Evolutionary conservation across 35 echinoderm and acorn worm species (phyloP).

Genomic region (Amphiura filiformis): DNA sequence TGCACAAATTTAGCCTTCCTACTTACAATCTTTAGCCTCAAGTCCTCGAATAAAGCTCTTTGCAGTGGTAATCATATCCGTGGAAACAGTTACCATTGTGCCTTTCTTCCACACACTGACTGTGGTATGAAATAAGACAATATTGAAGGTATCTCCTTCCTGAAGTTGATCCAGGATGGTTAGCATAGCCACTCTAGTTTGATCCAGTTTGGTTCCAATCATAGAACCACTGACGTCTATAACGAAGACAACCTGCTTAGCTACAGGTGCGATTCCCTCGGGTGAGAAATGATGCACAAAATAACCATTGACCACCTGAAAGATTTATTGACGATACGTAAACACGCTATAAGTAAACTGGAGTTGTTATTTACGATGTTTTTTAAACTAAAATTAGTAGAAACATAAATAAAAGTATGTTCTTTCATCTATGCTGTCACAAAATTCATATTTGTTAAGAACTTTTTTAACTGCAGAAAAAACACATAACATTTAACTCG

Average conservation of each 20-base stretch:
- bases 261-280: constrained; percentile 48
- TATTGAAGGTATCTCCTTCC: constrained; percentile 61
- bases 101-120: constrained; percentile 32
- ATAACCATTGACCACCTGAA: constrained; percentile 74
- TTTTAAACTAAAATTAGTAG: too few relatives aligned
- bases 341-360: too few relatives aligned
- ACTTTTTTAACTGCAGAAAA: too few relatives aligned
- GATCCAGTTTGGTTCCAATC: constrained; percentile 54
- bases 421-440: too few relatives aligned
- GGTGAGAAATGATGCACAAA: too few relatives aligned
- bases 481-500: too few relatives aligned
- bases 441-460: too few relatives aligned
- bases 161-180: constrained; percentile 78
- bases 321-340: too few relatives aligned
- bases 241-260: constrained; percentile 82
- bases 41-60: background rate
- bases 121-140: constrained; percentile 67
- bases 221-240: constrained; percentile 97
- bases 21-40: background rate
- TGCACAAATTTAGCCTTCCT: background rate
- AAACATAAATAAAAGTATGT: too few relatives aligned
- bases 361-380: too few relatives aligned
- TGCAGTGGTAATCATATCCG: background rate
- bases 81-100: background rate
- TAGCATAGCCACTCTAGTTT: constrained; percentile 81